These are phyloP conservation scores for Labeo rohita DNA, from an alignment of 2,113 vertebrate species.

Conservation along the genomic window DNA sequence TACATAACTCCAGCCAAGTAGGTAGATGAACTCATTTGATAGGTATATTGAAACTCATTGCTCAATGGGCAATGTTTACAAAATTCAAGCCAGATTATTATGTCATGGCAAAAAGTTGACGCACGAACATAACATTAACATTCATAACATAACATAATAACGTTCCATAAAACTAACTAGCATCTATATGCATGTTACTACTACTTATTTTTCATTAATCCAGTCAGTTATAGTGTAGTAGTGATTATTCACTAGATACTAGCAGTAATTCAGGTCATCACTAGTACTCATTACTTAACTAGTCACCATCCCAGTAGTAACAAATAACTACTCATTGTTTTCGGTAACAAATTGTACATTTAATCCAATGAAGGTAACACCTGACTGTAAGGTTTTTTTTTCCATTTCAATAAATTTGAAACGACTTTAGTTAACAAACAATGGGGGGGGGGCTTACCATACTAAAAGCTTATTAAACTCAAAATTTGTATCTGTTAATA, in stretches of 20 bases:
- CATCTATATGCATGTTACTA: not conserved
- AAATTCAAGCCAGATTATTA: not conserved
- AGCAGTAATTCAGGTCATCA: not conserved
- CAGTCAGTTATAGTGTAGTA: not conserved
- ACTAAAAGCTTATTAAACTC: not conserved
- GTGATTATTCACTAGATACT: not conserved
- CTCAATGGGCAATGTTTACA: too few species aligned
- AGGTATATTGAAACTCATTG: not conserved
- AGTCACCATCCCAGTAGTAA: too few species aligned
- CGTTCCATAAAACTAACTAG: too few species aligned
- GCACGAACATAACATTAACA: too few species aligned
- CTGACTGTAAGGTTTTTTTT: not conserved
- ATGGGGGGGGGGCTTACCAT: too few species aligned
- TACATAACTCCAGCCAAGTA: not conserved
- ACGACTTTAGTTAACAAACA: not conserved
- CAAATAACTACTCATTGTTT: not conserved
- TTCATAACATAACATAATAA: too few species aligned
- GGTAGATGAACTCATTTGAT: not conserved
- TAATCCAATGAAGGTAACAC: not conserved
- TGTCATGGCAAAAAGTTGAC: not conserved
- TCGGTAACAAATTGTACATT: not conserved
- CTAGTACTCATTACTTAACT: not conserved
- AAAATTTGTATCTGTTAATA: not conserved
- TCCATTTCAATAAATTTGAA: not conserved
- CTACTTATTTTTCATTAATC: not conserved